Percentiles rank a stretch among this genome's conserved stretches.
Conservation (phyloP, 2,113 vertebrate species). For the Aegotheles bennettii region DNA sequence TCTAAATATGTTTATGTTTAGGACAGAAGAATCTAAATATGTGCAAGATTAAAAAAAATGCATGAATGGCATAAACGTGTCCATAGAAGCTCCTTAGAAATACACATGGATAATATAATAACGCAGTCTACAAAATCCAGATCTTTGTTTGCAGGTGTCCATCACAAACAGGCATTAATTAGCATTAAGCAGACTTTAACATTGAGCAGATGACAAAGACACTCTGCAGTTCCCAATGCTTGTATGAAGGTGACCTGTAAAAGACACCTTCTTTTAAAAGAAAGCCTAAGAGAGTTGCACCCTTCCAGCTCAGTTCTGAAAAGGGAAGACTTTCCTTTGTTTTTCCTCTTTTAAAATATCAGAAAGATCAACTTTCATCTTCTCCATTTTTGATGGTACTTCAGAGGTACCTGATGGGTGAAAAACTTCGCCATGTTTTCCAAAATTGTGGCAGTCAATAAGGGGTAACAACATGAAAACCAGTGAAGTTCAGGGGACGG, state of each 20-base stretch:
- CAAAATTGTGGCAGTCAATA: background rate
- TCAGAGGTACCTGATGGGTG: background rate
- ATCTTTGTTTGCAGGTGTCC: background rate
- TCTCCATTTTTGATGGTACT: background rate
- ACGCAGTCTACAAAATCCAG: background rate
- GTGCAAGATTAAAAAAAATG: background rate
- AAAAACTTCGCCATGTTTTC: background rate
- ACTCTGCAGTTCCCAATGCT: background rate
- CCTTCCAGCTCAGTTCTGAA: background rate
- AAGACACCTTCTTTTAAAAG: background rate
- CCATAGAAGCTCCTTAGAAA: background rate
- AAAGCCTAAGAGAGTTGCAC: background rate
- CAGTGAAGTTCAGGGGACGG: background rate
- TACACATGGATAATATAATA: fast-evolving
- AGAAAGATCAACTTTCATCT: background rate
- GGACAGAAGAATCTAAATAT: background rate
- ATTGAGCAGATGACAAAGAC: background rate
- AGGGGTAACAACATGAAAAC: background rate
- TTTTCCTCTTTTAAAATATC: background rate
- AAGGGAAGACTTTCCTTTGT: background rate
- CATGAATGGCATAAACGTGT: background rate
- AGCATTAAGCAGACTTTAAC: background rate
- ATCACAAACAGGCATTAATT: background rate
- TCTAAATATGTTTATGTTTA: slow-evolving; percentile 7
- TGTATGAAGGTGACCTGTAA: background rate